Percentiles rank a stretch among this genome's conserved stretches.
Conservation (phyloP, 2,888 invertebrate genomes). For the Sceliomorpha sp. region DNA sequence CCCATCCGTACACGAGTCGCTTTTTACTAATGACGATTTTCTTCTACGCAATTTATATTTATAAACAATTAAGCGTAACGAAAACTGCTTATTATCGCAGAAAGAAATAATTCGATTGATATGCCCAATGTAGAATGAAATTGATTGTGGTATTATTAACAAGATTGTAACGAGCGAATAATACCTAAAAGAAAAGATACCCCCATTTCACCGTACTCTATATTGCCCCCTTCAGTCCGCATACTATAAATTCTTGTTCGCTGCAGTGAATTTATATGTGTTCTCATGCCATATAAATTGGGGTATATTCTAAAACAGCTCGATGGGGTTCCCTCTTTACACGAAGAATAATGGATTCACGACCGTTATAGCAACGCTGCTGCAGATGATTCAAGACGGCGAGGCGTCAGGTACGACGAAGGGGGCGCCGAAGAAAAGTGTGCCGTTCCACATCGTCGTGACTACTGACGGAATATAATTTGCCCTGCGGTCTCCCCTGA, state of each 20-base stretch:
- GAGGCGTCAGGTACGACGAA: slow-evolving; percentile 35
- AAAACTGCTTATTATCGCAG: neutral
- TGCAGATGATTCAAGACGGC: slow-evolving; percentile 39
- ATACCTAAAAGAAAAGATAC: too few species aligned
- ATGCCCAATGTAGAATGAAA: neutral
- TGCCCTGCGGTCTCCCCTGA: slow-evolving; percentile 13
- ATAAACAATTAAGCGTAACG: too few species aligned
- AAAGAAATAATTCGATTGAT: neutral
- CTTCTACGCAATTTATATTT: too few species aligned
- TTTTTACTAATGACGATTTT: slow-evolving; percentile 34
- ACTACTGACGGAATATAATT: slow-evolving; percentile 18
- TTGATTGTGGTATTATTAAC: too few species aligned
- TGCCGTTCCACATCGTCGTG: slow-evolving; percentile 4
- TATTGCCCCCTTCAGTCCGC: too few species aligned
- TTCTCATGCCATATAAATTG: slow-evolving; percentile 36
- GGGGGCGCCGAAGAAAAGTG: slow-evolving; percentile 30
- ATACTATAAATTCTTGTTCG: slow-evolving; percentile 22
- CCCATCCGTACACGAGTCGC: slow-evolving; percentile 39
- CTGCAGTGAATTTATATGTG: slow-evolving; percentile 31
- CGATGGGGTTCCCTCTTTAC: slow-evolving; percentile 14
- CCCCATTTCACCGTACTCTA: too few species aligned
- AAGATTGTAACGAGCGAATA: too few species aligned
- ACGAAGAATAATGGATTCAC: slow-evolving; percentile 23
- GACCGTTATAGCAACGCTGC: slow-evolving; percentile 34
- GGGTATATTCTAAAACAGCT: slow-evolving; percentile 33